Evolutionary conservation across 2,113 vertebrate genomes (phyloP).

Genomic region (Petaurus breviceps): DNA sequence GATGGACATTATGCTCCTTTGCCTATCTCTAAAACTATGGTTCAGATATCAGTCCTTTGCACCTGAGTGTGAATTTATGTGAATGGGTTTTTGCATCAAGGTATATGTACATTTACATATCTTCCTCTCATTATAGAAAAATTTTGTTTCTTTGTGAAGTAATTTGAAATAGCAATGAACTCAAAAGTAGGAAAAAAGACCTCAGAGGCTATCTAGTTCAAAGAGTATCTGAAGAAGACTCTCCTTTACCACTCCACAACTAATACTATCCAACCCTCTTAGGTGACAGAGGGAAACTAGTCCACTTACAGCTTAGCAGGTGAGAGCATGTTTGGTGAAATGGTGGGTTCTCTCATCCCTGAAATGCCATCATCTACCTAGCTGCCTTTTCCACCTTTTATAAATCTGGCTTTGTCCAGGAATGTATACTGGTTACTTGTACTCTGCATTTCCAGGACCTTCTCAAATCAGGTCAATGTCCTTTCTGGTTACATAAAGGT

Average conservation of each 20-base stretch:
- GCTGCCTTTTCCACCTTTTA: background rate
- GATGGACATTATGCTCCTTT: background rate
- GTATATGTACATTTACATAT: background rate
- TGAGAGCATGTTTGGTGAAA: too few species aligned
- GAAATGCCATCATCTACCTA: background rate
- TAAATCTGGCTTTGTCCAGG: background rate
- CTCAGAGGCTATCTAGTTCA: background rate
- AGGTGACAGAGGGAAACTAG: too few species aligned
- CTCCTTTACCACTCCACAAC: too few species aligned
- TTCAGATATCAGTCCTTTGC: background rate
- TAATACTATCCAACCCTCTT: too few species aligned
- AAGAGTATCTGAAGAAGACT: too few species aligned
- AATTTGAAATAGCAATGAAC: background rate
- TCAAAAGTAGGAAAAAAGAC: background rate
- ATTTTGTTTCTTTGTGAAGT: background rate
- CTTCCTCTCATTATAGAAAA: background rate
- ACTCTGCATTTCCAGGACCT: background rate
- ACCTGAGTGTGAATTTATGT: background rate
- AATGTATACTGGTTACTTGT: background rate
- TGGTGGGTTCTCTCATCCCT: too few species aligned
- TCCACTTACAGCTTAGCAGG: too few species aligned
- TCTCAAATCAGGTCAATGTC: background rate
- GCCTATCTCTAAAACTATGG: background rate
- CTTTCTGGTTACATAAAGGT: background rate
- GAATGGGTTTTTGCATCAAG: background rate